Percentiles rank a stretch among this genome's conserved stretches.
phyloP scores from a whole-genome alignment of 37 sponge, comb jelly and placozoan genomes.

The Aplysina aerophoba region DNA sequence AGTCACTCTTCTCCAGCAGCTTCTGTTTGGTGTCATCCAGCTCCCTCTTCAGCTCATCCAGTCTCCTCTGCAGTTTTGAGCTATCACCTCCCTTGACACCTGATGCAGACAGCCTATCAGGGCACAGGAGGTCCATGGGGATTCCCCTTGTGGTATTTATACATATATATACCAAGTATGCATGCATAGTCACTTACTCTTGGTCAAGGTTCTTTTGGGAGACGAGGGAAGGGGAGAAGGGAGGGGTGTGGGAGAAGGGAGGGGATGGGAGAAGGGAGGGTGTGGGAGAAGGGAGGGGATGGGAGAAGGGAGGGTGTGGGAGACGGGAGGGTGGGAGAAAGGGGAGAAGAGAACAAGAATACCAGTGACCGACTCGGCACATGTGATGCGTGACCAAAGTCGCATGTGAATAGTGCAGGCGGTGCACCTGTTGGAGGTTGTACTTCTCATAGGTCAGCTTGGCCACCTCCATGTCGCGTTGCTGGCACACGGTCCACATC shows the following conservation, averaged over 20 bases:
- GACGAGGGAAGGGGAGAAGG: not conserved
- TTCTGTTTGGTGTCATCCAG: not conserved
- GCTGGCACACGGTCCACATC: not conserved
- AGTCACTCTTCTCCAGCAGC: not conserved
- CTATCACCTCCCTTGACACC: not conserved
- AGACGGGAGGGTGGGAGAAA: not conserved
- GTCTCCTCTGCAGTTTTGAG: not conserved
- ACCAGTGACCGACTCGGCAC: not conserved
- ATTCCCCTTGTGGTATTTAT: no score
- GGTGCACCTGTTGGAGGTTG: not conserved
- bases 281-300: not conserved
- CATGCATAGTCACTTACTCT: no score
- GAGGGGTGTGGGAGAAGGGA: not conserved
- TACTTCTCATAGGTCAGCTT: slow-evolving; percentile 14
- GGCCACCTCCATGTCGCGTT: not conserved
- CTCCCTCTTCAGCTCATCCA: slow-evolving; percentile 12
- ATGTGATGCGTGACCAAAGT: no score
- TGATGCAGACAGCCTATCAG: no score
- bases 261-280: not conserved
- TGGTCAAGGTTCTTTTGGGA: no score
- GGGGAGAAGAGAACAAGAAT: not conserved
- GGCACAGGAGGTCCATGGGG: no score
- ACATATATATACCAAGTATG: no score
- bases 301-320: not conserved
- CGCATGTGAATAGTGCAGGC: no score